Percentiles rank a stretch among this genome's conserved stretches.
Conservation (phyloP, 2,888 invertebrate genomes). For the Zygogramma bicolorata region DNA sequence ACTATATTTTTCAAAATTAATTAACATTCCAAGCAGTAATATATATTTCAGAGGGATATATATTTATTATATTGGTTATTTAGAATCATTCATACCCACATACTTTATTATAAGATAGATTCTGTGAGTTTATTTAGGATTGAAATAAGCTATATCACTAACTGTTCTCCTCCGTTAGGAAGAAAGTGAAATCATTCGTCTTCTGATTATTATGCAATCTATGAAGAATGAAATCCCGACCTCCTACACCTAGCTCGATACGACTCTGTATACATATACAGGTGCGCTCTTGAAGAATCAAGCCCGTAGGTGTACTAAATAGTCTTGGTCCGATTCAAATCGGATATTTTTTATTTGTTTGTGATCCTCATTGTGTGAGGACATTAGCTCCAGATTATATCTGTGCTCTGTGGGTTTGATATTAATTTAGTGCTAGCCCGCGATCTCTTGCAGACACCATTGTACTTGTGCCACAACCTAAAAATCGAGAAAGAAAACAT, state of each 20-base stretch:
- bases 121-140: too few species aligned
- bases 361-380: conserved; percentile 66
- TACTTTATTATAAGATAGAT: too few species aligned
- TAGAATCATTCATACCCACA: too few species aligned
- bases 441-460: conserved; percentile 58
- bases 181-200: too few species aligned
- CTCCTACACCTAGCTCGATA: conserved; percentile 1
- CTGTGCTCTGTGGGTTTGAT: conserved; percentile 63
- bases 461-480: conserved; percentile 39
- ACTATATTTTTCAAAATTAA: too few species aligned
- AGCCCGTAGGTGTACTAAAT: conserved; percentile 66
- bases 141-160: too few species aligned
- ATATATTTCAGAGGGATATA: too few species aligned
- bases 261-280: conserved; percentile 50
- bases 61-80: too few species aligned
- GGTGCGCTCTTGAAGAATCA: conserved; percentile 56
- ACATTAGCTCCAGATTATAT: conserved; percentile 66
- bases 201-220: too few species aligned
- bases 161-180: too few species aligned
- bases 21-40: too few species aligned
- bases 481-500: conserved; percentile 8
- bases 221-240: neutral
- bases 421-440: conserved; percentile 64
- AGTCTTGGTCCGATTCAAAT: conserved; percentile 66
- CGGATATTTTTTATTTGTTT: conserved; percentile 63